Percentiles rank a stretch among this genome's conserved stretches.
phyloP scores from a whole-genome alignment of 2,113 vertebrate genomes.

The Callaeas wilsoni region DNA sequence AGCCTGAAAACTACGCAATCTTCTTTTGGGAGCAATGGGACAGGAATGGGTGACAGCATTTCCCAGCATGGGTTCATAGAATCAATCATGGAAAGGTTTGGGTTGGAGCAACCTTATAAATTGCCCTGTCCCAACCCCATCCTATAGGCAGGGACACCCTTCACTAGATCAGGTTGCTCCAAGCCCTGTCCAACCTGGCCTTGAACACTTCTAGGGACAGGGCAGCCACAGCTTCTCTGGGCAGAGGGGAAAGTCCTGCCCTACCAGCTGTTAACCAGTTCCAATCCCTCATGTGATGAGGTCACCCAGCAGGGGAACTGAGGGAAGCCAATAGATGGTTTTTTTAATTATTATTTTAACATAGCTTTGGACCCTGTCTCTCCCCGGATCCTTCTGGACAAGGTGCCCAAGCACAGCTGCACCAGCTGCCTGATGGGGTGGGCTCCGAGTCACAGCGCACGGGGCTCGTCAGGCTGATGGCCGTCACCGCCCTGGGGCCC shows the following conservation, averaged over 20 bases:
- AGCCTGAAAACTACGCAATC: background rate
- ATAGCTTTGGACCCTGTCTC: background rate
- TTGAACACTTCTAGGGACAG: background rate
- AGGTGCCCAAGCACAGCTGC: background rate
- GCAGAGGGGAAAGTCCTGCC: background rate
- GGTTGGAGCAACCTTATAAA: background rate
- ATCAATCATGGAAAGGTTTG: background rate
- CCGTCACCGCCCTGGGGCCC: background rate
- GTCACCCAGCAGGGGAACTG: background rate
- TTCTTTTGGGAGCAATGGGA: background rate
- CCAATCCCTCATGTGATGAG: too few species aligned
- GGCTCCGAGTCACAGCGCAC: background rate
- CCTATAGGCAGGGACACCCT: background rate
- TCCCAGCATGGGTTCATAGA: background rate
- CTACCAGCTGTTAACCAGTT: too few species aligned
- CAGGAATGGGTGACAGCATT: background rate
- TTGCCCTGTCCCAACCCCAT: background rate
- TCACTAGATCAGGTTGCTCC: background rate
- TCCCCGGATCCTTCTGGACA: too few species aligned
- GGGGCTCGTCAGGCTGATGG: too few species aligned
- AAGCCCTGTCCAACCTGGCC: background rate
- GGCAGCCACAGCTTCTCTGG: background rate
- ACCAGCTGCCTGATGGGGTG: background rate
- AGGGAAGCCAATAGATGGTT: background rate
- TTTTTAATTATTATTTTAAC: background rate